Percentiles rank a stretch among this genome's conserved stretches.
Conservation (phyloP, 64 coral and sea anemone genomes). For the Montipora capricornis region DNA sequence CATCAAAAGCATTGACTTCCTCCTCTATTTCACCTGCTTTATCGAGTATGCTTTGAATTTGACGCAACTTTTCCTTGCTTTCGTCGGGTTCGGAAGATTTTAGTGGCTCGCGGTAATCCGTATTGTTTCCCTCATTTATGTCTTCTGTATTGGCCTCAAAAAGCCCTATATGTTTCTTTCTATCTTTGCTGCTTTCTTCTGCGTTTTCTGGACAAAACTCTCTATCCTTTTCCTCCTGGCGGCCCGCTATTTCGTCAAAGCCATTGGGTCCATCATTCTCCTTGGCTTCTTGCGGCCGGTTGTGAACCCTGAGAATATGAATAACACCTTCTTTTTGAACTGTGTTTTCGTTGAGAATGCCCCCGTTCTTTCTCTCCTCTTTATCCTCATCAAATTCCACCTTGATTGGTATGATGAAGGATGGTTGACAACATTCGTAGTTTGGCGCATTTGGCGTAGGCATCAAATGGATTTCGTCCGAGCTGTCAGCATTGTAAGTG, state of each 20-base stretch:
- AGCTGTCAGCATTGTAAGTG: background rate
- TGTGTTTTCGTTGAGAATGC: background rate
- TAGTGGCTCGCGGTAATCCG: background rate
- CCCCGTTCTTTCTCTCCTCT: background rate
- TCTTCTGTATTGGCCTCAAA: conserved; percentile 6
- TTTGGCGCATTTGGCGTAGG: background rate
- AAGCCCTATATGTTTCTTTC: background rate
- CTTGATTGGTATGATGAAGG: conserved; percentile 8
- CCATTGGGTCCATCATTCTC: background rate
- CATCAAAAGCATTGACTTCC: conserved; percentile 45
- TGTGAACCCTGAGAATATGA: background rate
- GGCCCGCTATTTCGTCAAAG: background rate
- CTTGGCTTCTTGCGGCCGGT: background rate
- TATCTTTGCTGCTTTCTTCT: background rate
- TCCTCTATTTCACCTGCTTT: conserved; percentile 11
- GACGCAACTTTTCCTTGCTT: conserved; percentile 9
- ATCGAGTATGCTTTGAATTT: conserved; percentile 52
- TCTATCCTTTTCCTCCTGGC: background rate
- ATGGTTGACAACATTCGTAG: background rate
- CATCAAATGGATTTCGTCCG: background rate
- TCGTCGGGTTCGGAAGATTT: background rate
- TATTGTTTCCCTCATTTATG: background rate
- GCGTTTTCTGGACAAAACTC: background rate
- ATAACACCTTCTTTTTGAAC: background rate
- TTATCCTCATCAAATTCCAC: conserved; percentile 21